These are phyloP conservation scores for Limenitis arthemis DNA, from an alignment of 2,888 invertebrate genomes.

Conservation along the genomic window DNA sequence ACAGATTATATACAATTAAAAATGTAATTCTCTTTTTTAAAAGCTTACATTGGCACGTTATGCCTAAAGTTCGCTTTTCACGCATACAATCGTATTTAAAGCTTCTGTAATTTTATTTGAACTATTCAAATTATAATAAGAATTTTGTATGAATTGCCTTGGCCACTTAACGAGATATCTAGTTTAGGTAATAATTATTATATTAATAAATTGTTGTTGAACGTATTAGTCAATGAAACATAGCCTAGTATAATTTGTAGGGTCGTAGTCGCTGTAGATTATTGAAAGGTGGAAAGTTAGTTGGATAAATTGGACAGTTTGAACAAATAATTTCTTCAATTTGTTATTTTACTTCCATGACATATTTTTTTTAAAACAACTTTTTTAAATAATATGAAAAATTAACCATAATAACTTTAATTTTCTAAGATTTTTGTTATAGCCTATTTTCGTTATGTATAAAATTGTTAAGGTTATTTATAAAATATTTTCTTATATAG, in stretches of 20 bases:
- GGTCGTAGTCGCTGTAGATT: slow-evolving; percentile 28
- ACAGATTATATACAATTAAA: background rate
- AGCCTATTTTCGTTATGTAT: slow-evolving; percentile 1
- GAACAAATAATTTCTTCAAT: background rate
- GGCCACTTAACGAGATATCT: slow-evolving; percentile 21
- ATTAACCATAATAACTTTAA: background rate
- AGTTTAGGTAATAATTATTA: slow-evolving; percentile 24
- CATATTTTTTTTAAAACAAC: too few relatives aligned
- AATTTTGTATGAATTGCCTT: slow-evolving; percentile 27
- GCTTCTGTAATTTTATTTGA: slow-evolving; percentile 14
- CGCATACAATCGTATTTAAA: slow-evolving; percentile 13
- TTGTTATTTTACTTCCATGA: background rate
- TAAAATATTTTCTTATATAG: slow-evolving; percentile 16
- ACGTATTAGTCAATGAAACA: slow-evolving; percentile 29
- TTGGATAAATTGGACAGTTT: slow-evolving; percentile 17
- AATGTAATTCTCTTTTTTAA: slow-evolving; percentile 1
- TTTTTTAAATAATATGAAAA: too few relatives aligned
- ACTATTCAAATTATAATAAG: slow-evolving; percentile 10
- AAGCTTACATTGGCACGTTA: slow-evolving; percentile 14
- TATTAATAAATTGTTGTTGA: slow-evolving; percentile 31
- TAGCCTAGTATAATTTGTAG: slow-evolving; percentile 32
- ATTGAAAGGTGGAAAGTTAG: slow-evolving; percentile 18
- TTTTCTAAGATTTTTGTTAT: slow-evolving; percentile 2
- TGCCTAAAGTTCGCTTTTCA: slow-evolving; percentile 15
- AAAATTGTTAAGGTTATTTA: slow-evolving; percentile 27